phyloP scores from a whole-genome alignment of 1,140 invertebrate species.

The Ceratina japonica region DNA sequence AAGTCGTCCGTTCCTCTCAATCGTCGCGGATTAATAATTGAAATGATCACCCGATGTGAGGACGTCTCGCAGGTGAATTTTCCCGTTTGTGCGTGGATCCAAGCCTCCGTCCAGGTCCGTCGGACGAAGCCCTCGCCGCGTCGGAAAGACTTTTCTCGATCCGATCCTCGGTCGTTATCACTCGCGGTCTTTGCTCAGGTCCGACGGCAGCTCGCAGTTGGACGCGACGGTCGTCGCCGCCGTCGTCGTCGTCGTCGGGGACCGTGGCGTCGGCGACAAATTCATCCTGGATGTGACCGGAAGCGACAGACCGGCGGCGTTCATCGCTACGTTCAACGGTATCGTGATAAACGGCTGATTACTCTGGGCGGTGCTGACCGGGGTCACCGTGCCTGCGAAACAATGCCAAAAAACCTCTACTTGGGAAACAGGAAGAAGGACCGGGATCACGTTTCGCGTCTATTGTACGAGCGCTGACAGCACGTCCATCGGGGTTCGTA shows the following conservation, averaged over 20 bases:
- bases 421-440: constrained; percentile 27
- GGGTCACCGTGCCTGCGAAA: constrained; percentile 66
- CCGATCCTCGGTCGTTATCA: constrained; percentile 44
- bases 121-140: neutral
- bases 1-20: too few species aligned
- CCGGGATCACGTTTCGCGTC: neutral
- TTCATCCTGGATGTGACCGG: constrained; percentile 71
- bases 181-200: constrained; percentile 75
- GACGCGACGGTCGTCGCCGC: constrained; percentile 23
- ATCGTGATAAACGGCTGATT: constrained; percentile 77
- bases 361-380: constrained; percentile 70
- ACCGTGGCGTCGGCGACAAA: constrained; percentile 63
- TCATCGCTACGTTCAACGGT: constrained; percentile 76
- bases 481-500: neutral
- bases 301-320: constrained; percentile 72
- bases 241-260: constrained; percentile 63
- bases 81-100: neutral
- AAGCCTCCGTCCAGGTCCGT: neutral
- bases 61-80: neutral
- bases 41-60: neutral
- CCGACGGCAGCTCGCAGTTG: constrained; percentile 71
- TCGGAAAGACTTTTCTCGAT: neutral
- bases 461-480: neutral
- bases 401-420: constrained; percentile 39
- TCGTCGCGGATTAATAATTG: too few species aligned